Evolutionary conservation across 2,113 vertebrate genomes (phyloP), one percentile per base, ranked within the genome.

Genomic region (Collichthys lucidus): DNA sequence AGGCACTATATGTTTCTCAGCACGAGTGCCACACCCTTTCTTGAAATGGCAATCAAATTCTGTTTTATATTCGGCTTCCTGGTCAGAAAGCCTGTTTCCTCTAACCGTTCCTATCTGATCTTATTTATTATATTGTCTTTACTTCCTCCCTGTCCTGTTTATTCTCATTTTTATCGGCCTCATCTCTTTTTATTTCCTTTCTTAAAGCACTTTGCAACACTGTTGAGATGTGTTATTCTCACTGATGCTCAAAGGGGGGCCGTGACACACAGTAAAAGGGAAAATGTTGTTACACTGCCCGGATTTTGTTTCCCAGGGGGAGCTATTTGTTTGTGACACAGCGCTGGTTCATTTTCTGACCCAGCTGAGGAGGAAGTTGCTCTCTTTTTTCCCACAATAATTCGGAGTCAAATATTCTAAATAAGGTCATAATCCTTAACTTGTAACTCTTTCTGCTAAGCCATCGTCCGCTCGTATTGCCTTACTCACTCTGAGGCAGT

Each of bases 351-450:
- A 29, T 68, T 77, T 82, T 82, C 57, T 72, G 79, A 67, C 55
- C 64, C 63, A 65, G 77, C 81, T 61, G 47, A 80, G 35, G 15
- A 87, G 64, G 78, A 91, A 87, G 64, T 40, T 19, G 42, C 40
- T 86, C 52, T 74, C 5, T 68, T 82, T 40, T 89, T 91, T 78
- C 90, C 88, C 90, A 91, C 87, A 89, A 86, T 76, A 89, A 86
- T 76, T 93, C 75, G 52, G 26, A 71, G 52, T 83, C 53, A 81
- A 85, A 69, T 50, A 64, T 56, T 82, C 65, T 79, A 81, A 82
- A 85, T 56, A 79, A 63, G 79, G 81, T 71, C 68, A 74, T 16
- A 71, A 53, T 69, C 71, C 55, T 64, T 19, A 73, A 62, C 84
- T 87, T 57, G 42, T 77, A 75, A 56, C 47, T 47, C 7, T n/a